Base-by-base conservation (phyloP, 1,140 invertebrate species). In the Macrostomum lignano region DNA sequence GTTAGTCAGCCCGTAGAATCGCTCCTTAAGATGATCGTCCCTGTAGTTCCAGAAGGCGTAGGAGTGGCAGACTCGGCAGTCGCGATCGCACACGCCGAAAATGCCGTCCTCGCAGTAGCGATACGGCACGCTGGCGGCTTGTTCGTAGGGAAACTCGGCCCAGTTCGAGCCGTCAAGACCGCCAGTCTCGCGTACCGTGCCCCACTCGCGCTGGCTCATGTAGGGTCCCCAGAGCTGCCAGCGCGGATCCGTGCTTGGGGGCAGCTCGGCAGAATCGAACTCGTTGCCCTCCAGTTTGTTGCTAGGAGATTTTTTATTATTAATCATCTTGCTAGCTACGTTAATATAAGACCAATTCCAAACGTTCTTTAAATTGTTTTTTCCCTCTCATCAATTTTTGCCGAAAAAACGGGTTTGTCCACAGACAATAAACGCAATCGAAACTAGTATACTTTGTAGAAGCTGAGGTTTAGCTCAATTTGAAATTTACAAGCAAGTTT, bases 41-140 rank as follows among this genome's bases (percentile, higher is more conserved):
- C 45, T 44, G 5, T 43, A 47, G 40, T 58, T 59, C 57, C 57
- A 60, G 13, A 60, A 36, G 5, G 52, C 44, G 11, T 58, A 33
- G n/a, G 41, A 36, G 9, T 51, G 29, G 42, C 56, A 60, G 3
- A 60, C 39, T 4, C 50, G 40, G 11, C 48, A 48, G 32, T 58
- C 40, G 11, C 46, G 34, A 40, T 60, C 58, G 33, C 41, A 45
- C 19, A 58, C 44, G 14, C 58, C 58, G 15, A 58, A 38, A 1
- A 60, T 37, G 0, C 57, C 58, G 38, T 60, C 58, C 34, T 60
- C 58, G n/a, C 58, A 55, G 52, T 52, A 58, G 2, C 50, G 35
- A 36, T 60, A 60, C 6, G 51, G 48, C 17, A 49, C 38, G 7
- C 46, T 51, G 7, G 46, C 36, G 13, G 57, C 42, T 31, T 53